Base-by-base conservation (phyloP, 2,797 vertebrate genomes). In the Micropoecilia bifurca region DNA sequence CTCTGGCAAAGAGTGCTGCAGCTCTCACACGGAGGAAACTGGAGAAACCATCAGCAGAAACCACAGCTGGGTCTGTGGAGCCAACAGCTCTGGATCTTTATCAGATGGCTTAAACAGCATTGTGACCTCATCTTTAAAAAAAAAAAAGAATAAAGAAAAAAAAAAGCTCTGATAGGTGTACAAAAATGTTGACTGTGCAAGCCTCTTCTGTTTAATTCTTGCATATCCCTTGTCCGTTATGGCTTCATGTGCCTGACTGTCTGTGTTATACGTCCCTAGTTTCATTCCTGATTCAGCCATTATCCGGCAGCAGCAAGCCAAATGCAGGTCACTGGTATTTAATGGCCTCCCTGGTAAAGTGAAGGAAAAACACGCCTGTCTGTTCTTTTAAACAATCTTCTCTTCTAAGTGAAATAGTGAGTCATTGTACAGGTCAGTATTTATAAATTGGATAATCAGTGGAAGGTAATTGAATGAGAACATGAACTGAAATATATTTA, bases 1-100 rank as follows among this genome's bases (percentile, higher is more conserved):
- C 89, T 85, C 87, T 90, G 93, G 90, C 88, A 81, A 80, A 92
- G 87, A 90, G 91, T 85, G 79, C 86, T 90, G 86, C 83, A 83
- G 80, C 74, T 86, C 69, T 83, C 80, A 59, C 77, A 75, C 13
- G 22, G 76, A 86, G 83, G 72, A 89, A 92, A 87, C 85, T 88
- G 85, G 74, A 89, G 80, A 85, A 91, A 74, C 71, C 69, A 78
- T 72, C 43, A 43, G 79, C 73, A 75, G 41, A 92, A 90, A 87
- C 80, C 86, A 82, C 89, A 85, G 74, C 57, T 47, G 66, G 14
- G 69, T 77, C 88, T 91, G 81, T 73, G 83, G 75, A 89, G 79
- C 88, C 78, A 84, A 82, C 53, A 74, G 68, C 80, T 86, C 87
- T 79, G 79, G 85, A 87, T 85, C 75, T 77, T 71, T 78, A 76